Conservation (phyloP, 2,797 vertebrate genomes). For the Acipenser oxyrinchus region DNA sequence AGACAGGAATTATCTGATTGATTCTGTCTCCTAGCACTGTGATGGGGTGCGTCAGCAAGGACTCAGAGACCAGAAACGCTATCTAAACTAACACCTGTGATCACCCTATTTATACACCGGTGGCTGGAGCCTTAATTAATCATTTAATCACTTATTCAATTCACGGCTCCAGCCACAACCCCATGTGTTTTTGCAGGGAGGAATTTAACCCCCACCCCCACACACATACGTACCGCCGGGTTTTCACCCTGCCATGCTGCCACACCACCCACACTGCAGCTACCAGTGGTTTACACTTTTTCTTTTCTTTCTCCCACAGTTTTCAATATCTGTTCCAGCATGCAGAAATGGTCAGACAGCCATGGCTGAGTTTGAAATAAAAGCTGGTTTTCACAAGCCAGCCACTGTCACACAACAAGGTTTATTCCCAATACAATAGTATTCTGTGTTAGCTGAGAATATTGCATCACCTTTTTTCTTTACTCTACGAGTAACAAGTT, state of each 20-base stretch:
- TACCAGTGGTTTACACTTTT: conserved; percentile 42
- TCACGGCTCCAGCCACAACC: no score
- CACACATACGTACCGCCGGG: no score
- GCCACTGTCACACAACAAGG: not conserved
- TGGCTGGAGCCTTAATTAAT: no score
- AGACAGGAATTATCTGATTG: not conserved
- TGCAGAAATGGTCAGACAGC: conserved; percentile 29
- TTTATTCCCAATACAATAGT: conserved; percentile 3
- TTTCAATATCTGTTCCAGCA: conserved; percentile 30
- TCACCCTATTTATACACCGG: no score
- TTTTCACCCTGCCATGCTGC: conserved; percentile 34
- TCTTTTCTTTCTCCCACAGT: conserved; percentile 5
- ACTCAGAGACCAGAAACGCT: no score
- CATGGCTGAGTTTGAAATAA: not conserved
- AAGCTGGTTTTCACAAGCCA: no score
- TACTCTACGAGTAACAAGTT: no score
- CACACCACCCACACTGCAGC: conserved; percentile 70
- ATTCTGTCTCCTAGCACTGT: not conserved
- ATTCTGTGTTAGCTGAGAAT: not conserved
- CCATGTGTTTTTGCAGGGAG: no score
- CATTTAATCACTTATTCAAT: no score
- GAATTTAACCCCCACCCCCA: no score
- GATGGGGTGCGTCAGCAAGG: not conserved
- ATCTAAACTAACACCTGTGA: no score
- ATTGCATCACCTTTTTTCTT: no score